These are phyloP conservation scores for Microtus ochrogaster DNA, from an alignment of 2,113 vertebrate species.

Conservation along the genomic window DNA sequence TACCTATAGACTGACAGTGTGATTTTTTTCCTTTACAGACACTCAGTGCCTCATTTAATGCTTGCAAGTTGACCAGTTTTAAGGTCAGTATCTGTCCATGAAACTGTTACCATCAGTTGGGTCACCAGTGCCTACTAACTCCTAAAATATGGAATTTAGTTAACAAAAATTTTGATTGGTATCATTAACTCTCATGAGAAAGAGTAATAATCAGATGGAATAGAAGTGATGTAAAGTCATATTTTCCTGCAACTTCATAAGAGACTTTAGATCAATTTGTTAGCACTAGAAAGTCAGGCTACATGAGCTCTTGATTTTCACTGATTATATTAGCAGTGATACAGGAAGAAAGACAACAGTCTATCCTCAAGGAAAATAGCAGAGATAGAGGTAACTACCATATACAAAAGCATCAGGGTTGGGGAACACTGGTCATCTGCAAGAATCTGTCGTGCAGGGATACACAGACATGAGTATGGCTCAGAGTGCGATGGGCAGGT, in stretches of 20 bases:
- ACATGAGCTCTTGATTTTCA: background rate
- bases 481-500: background rate
- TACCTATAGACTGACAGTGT: background rate
- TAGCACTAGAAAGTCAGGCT: background rate
- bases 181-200: background rate
- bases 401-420: background rate
- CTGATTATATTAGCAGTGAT: background rate
- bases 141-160: background rate
- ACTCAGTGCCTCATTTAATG: background rate
- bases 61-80: background rate
- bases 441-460: background rate
- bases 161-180: background rate
- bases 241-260: background rate
- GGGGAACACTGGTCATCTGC: background rate
- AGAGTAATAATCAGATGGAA: background rate
- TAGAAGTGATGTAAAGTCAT: background rate
- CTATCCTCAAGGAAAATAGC: background rate
- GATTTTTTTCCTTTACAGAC: background rate
- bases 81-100: background rate
- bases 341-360: slow-evolving; percentile 11
- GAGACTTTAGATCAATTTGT: background rate
- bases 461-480: background rate
- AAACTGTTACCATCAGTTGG: background rate
- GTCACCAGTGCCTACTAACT: background rate
- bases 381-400: background rate